Base-by-base conservation (phyloP, 1,140 invertebrate species). In the Tyrophagus putrescentiae region DNA sequence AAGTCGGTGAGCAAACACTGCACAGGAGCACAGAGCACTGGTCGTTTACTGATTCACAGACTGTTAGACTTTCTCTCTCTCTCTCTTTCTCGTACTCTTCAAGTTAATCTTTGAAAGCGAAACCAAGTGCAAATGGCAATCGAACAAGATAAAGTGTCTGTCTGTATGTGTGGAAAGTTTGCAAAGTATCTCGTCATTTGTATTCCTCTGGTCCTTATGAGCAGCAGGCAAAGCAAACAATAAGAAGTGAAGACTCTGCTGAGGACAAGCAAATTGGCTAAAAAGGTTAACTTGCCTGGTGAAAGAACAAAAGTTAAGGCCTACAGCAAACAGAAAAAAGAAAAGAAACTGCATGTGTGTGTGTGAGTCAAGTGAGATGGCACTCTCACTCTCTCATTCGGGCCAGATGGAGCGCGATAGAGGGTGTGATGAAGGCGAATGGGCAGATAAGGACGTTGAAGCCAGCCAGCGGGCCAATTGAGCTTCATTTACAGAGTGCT, bases 131-230 rank as follows among this genome's bases (percentile, higher is more conserved):
- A 18, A n/a, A n/a, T n/a, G n/a, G n/a, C n/a, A n/a, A n/a, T 48
- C 45, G 18, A 48, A 48, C 45, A 48, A 48, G 45, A 7, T 48
- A 48, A 48, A 48, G 45, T 48, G 45, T 48, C 45, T n/a, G n/a
- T n/a, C n/a, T n/a, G n/a, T n/a, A n/a, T n/a, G n/a, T n/a, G n/a
- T n/a, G n/a, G n/a, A n/a, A n/a, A n/a, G n/a, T n/a, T n/a, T n/a
- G n/a, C n/a, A n/a, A n/a, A n/a, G n/a, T n/a, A 48, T 7, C 45
- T 48, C 45, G 45, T 48, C 45, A 48, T 48, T 18, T 48, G 7
- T 6, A 7, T 48, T 48, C 45, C 21, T 29, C 9, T 21, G 23
- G 7, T 48, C 45, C 21, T 48, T 48, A 48, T 7, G 45, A 13
- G 23, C 31, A 18, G 7, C 45, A 25, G 45, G 45, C 7, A 48